A percentile compares a stretch with the other conserved stretches of the same genome.
Conservation (phyloP, 2,888 invertebrate genomes). For the Amblyjoppa fuscipennis region DNA sequence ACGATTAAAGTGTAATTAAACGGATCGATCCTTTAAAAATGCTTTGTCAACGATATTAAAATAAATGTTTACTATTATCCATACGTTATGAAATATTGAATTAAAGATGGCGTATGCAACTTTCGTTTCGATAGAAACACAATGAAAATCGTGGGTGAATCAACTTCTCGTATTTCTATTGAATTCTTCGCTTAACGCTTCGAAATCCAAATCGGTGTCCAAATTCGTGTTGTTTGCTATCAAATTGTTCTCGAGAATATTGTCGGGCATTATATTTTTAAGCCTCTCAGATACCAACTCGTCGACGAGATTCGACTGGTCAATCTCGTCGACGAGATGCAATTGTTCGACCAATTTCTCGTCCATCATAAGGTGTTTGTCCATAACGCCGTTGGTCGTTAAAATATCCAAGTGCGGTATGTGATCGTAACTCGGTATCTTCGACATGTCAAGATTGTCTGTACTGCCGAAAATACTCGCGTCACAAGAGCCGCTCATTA, state of each 20-base stretch:
- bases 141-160: slow-evolving; percentile 69
- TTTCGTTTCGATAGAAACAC: neutral
- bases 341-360: slow-evolving; percentile 82
- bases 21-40: neutral
- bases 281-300: slow-evolving; percentile 81
- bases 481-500: slow-evolving; percentile 78
- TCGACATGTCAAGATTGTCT: slow-evolving; percentile 80
- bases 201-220: slow-evolving; percentile 82
- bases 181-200: slow-evolving; percentile 83
- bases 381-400: slow-evolving; percentile 79
- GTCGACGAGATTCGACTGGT: slow-evolving; percentile 82
- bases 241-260: slow-evolving; percentile 80
- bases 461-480: slow-evolving; percentile 79
- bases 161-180: slow-evolving; percentile 82
- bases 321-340: slow-evolving; percentile 81
- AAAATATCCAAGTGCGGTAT: slow-evolving; percentile 81
- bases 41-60: slow-evolving; percentile 33
- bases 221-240: slow-evolving; percentile 78
- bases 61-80: slow-evolving; percentile 8
- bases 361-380: slow-evolving; percentile 81
- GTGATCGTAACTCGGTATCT: slow-evolving; percentile 80
- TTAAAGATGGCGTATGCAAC: neutral
- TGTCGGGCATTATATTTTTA: slow-evolving; percentile 82
- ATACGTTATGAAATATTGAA: slow-evolving; percentile 9
- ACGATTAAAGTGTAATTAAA: neutral